Evolutionary conservation across 1,140 invertebrate genomes (phyloP), one percentile per base, ranked within the genome.

Genomic region (Microplitis mediator): DNA sequence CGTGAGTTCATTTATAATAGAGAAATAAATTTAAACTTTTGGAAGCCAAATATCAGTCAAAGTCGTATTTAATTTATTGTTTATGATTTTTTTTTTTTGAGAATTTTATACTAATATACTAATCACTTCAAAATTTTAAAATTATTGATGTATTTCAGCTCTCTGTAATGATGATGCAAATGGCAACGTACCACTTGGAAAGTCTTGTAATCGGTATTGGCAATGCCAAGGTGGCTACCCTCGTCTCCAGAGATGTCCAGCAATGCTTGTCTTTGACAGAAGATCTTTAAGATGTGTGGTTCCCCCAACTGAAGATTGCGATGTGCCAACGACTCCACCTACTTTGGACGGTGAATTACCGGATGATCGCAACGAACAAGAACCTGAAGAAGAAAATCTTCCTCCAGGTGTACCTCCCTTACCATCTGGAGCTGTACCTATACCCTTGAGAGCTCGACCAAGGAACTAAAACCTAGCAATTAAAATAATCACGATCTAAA

Each of bases 141-240:
- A 45, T 45, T 45, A 32, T 32, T 70, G 11, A 23, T 4, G n/a
- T 65, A 6, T 61, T 67, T 63, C 86, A 97, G 95, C 95, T 74
- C 90, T 97, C 11, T 97, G 95, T 84, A 96, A 96, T 82, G 94
- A 96, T 68, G 94, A 95, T 76, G 89, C 95, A 34, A 95, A 95
- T 81, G 93, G 93, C 70, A 92, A 92, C 77, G 91, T 92, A 4
- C 90, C 90, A 0, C 84, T 95, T 32, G 95, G 95, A 76, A 96
- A 97, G 86, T 96, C 94, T 3, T 97, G 95, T 89, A 96, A 96
- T 86, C 89, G 95, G 32, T 97, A 96, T 86, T 97, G 95, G 95
- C 93, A 96, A 77, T 97, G 95, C 80, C 95, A 97, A 83, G 95
- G 95, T 36, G 95, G 95, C 3, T 97, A 97, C 83, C 95, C 95